Conservation (phyloP, 2,797 vertebrate genomes). For the Xiphophorus birchmanni region DNA sequence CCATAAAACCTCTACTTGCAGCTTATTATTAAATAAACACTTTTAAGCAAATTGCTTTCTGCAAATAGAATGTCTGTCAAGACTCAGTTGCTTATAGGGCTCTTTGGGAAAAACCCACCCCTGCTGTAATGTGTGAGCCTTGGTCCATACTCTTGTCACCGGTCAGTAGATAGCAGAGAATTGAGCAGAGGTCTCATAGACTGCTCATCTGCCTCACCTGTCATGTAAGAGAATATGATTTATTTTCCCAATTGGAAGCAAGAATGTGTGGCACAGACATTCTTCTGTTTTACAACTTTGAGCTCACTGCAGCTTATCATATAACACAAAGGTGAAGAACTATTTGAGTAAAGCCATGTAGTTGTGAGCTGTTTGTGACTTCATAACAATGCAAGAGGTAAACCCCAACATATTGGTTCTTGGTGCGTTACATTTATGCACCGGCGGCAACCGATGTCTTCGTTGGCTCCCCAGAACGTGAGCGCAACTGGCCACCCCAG, state of each 20-base stretch:
- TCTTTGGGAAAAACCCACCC: background rate
- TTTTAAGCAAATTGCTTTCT: background rate
- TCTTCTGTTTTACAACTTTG: slow-evolving; percentile 41
- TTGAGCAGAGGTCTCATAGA: background rate
- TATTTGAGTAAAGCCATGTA: slow-evolving; percentile 15
- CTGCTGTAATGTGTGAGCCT: background rate
- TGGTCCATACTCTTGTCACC: slow-evolving; percentile 22
- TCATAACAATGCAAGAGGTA: background rate
- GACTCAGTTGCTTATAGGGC: background rate
- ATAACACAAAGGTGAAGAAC: slow-evolving; percentile 45
- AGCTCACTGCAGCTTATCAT: slow-evolving; percentile 50
- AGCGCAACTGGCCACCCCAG: slow-evolving; percentile 49
- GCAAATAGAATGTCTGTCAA: background rate
- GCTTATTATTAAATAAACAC: background rate
- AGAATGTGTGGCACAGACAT: slow-evolving; percentile 54
- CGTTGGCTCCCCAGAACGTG: slow-evolving; percentile 17
- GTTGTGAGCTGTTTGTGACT: background rate
- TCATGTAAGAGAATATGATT: slow-evolving; percentile 58
- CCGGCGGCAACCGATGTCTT: slow-evolving; percentile 43
- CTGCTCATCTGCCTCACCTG: background rate
- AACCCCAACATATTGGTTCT: slow-evolving; percentile 3
- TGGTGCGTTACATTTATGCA: slow-evolving; percentile 21
- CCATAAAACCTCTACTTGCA: background rate
- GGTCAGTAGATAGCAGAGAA: background rate
- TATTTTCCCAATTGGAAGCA: slow-evolving; percentile 55